Conservation (phyloP, 2,888 invertebrate genomes). For the Drosophila nr. medialis region DNA sequence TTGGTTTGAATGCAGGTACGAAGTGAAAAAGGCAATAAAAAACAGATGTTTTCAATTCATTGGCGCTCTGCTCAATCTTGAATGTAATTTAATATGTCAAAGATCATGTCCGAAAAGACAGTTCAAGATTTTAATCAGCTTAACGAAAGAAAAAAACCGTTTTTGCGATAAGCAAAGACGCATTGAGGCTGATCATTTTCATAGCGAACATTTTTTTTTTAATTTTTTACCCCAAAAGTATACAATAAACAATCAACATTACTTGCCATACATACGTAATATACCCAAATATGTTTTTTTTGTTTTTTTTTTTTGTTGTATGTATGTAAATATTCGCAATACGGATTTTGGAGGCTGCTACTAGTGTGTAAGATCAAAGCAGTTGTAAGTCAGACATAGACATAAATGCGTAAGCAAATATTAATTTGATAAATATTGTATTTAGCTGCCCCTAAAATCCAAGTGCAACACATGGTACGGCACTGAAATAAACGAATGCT, state of each 20-base stretch:
- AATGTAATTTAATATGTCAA: neutral
- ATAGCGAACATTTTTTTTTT: conserved; percentile 1
- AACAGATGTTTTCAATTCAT: neutral
- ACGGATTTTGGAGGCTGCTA: neutral
- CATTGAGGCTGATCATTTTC: conserved; percentile 8
- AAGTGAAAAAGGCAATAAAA: neutral
- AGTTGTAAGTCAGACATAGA: conserved; percentile 18
- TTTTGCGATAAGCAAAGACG: conserved; percentile 19
- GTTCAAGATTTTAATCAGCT: conserved; percentile 1
- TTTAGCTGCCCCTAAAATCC: conserved; percentile 14
- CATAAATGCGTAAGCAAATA: conserved; percentile 3
- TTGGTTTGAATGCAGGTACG: neutral
- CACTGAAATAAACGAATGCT: conserved; percentile 56
- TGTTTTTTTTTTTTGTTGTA: neutral
- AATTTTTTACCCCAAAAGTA: conserved; percentile 48
- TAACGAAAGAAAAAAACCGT: neutral
- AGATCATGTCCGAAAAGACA: conserved; percentile 11
- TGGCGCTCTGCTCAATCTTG: neutral
- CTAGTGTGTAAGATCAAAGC: conserved; percentile 12
- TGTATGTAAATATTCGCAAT: neutral
- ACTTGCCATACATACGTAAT: too few relatives aligned
- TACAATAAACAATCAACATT: conserved; percentile 12
- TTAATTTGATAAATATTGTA: neutral
- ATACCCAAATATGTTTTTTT: neutral
- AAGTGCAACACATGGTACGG: conserved; percentile 34